Percentiles rank a stretch among this genome's conserved stretches.
phyloP scores from a whole-genome alignment of 2,113 vertebrate species.

The Gallinago jamesoni region DNA sequence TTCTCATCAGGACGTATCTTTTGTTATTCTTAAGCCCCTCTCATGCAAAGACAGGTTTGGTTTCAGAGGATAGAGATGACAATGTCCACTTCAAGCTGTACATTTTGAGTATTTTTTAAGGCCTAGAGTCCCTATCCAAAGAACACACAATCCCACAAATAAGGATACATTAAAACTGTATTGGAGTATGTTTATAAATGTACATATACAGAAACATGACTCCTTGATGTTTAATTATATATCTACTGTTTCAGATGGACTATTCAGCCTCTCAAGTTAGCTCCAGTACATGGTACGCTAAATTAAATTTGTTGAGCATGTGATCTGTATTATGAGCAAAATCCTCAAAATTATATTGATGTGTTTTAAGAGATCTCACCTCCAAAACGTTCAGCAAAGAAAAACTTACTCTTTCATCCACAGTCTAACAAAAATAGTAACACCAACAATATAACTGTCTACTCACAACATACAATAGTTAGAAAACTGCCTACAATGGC shows the following conservation, averaged over 20 bases:
- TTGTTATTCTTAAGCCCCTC: neutral
- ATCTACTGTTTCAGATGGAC: neutral
- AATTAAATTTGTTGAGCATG: neutral
- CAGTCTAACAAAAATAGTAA: neutral
- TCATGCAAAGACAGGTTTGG: neutral
- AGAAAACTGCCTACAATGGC: neutral
- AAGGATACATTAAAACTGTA: neutral
- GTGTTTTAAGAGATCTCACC: neutral
- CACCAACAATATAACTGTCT: neutral
- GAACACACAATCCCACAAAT: neutral
- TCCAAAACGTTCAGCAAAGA: neutral
- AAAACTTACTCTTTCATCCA: neutral
- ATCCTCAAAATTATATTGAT: neutral
- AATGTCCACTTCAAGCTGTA: neutral
- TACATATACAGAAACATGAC: neutral
- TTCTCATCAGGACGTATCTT: neutral
- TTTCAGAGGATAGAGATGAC: neutral
- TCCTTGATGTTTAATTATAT: neutral
- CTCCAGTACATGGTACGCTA: neutral
- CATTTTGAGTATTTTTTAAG: neutral
- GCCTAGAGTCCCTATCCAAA: neutral
- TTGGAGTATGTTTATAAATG: neutral
- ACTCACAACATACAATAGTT: neutral
- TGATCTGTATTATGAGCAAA: neutral
- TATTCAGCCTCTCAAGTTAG: neutral